Base-by-base conservation (phyloP, 2,888 invertebrate genomes). In the Laspeyria flexula region DNA sequence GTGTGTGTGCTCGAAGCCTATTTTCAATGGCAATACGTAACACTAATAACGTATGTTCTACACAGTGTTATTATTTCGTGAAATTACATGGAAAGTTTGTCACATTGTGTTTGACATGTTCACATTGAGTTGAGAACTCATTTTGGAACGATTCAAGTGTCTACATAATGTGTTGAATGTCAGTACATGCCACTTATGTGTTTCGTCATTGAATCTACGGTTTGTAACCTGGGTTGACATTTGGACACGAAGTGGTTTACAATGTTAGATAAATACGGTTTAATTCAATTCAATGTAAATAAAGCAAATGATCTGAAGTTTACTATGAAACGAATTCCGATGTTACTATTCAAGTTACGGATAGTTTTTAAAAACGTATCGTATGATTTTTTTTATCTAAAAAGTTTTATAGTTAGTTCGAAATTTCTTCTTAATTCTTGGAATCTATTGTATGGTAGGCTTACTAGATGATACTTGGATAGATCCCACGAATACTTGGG, bases 71-170 rank as follows among this genome's bases (percentile, higher is more conserved):
- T 71, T 66, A 65, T 61, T 60, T 42, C 57, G 46, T n/a, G 23
- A 50, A 57, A 58, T 62, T 51, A 46, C 51, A 41, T 67, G 60
- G 70, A 71, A 71, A 69, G 66, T 62, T 48, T 79, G 81, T 83
- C 81, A 74, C 65, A 83, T 85, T 84, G 83, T 65, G 58, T 73
- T 50, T 79, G 79, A 77, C 79, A 75, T 65, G 69, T 79, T 82
- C 77, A 60, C 78, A 65, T 80, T 65, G 62, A 50, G 59, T 57
- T 50, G 75, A 67, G 72, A 74, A 67, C 60, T 64, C 47, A 70
- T 85, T 84, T 81, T 63, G 74, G 75, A 67, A 30, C 77, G 66
- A 83, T 83, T 85, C 81, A 79, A 73, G 71, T 81, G 84, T 81
- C 81, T 73, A 56, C 39, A 76, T 73, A 76, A 78, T 78, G 77